Base-by-base conservation (phyloP, 2,888 invertebrate genomes). In the Trimorus sp. region DNA sequence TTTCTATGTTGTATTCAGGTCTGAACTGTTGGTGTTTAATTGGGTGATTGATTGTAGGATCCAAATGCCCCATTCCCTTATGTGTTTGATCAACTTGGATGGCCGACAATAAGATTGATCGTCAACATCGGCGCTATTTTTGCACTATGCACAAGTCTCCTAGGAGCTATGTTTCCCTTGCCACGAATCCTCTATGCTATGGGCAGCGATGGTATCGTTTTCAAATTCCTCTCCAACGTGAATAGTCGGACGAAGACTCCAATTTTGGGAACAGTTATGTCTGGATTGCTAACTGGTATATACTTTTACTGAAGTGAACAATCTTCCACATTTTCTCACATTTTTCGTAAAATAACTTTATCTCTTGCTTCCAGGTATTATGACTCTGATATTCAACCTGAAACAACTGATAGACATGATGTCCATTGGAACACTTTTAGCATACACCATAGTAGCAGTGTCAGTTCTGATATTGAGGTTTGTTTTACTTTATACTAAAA, bases 351-450 rank as follows among this genome's bases (percentile, higher is more conserved):
- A 49, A 63, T 53, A 15, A 51, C 51, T n/a, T n/a, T 54, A 38
- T 53, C 11, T 76, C 40, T 63, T 15, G 4, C 37, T 1, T 40
- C 36, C 38, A 95, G 97, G 96, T 16, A 73, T 95, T 4, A 97
- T 98, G 96, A 96, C 98, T 0, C 93, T 97, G 0, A 90, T 98
- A n/a, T 97, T 98, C 91, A 96, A 98, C 92, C 92, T 98, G 79
- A 94, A 97, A 81, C 98, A 98, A 89, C 92, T 98, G 75, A 98
- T 98, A 81, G 97, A 98, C 88, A 98, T 98, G 96, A 98, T 98
- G 97, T 98, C 98, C 8, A 98, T 98, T 86, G 97, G 97, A 11
- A 97, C 97, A 0, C 93, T 98, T 0, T 93, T 97, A 68, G 98
- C 98, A 0, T 98, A 98, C 16, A 97, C 97, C 2, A 97, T 98